Evolutionary conservation across 2,797 vertebrate species (phyloP).

Genomic region (Pipistrellus nathusii): DNA sequence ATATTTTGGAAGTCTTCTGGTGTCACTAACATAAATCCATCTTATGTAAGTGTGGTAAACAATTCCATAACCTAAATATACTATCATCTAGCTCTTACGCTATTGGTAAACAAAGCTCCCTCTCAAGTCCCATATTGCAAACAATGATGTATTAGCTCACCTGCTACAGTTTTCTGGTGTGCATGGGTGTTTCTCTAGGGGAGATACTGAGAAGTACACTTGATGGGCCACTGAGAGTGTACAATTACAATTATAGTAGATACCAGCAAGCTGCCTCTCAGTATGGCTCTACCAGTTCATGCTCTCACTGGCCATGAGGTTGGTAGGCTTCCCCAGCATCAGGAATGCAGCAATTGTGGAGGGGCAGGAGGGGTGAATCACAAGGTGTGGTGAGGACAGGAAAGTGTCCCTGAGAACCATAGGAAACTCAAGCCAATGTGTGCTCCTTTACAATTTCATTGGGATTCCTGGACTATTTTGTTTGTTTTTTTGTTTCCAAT

Average conservation of each 20-base stretch:
- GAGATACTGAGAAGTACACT: not conserved
- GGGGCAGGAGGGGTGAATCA: not conserved
- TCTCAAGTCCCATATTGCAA: not conserved
- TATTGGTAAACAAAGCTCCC: not conserved
- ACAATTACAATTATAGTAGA: not conserved
- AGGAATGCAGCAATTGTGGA: not conserved
- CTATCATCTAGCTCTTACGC: not conserved
- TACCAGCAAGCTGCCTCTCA: not conserved
- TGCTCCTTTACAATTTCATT: not conserved
- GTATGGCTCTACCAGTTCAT: not conserved
- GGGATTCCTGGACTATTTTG: not conserved
- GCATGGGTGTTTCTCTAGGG: not conserved
- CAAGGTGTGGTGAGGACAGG: not conserved
- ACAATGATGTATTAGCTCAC: not conserved
- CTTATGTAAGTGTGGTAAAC: not conserved
- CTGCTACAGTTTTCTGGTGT: not conserved
- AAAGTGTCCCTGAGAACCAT: not conserved
- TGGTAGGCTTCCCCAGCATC: not conserved
- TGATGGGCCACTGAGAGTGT: not conserved
- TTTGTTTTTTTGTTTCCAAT: not conserved
- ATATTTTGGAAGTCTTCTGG: not conserved
- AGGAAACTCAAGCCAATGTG: not conserved
- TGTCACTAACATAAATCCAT: not conserved
- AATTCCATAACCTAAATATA: conserved; percentile 9
- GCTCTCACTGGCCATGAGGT: not conserved